Evolutionary conservation across 2,888 invertebrate species (phyloP).

Genomic region (Hipparchia semele): DNA sequence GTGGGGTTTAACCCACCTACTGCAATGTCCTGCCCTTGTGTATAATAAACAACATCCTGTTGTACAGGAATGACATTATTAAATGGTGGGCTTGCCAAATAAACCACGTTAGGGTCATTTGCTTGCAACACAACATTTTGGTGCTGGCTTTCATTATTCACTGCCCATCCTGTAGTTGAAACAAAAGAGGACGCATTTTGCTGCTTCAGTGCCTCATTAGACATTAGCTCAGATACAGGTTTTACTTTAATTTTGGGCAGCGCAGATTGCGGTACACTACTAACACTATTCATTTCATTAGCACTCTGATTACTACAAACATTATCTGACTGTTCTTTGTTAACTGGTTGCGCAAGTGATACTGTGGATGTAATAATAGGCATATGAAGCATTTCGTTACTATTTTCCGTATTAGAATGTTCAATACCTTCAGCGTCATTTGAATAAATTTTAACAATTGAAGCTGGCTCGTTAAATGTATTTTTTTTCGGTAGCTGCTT

Average conservation of each 20-base stretch:
- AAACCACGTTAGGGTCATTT: slow-evolving; percentile 9
- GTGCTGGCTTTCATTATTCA: slow-evolving; percentile 6
- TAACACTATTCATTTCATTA: background rate
- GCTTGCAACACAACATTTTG: slow-evolving; percentile 14
- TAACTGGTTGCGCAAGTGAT: slow-evolving; percentile 54
- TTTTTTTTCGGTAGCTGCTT: slow-evolving; percentile 66
- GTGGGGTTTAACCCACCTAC: background rate
- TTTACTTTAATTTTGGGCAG: slow-evolving; percentile 72
- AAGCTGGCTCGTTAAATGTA: background rate
- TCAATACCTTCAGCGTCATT: slow-evolving; percentile 3
- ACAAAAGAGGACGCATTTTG: slow-evolving; percentile 6
- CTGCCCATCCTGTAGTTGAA: slow-evolving; percentile 17
- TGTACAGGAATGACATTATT: slow-evolving; percentile 7
- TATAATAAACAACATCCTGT: slow-evolving; percentile 2
- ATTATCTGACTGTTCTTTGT: slow-evolving; percentile 5
- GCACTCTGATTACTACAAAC: slow-evolving; percentile 1
- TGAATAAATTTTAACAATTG: slow-evolving; percentile 5
- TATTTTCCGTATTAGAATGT: background rate
- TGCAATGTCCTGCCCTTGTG: background rate
- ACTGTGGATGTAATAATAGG: slow-evolving; percentile 66
- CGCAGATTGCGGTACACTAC: background rate
- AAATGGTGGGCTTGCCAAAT: background rate
- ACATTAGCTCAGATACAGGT: slow-evolving; percentile 67
- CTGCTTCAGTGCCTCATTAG: slow-evolving; percentile 42
- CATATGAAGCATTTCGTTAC: slow-evolving; percentile 45